phyloP scores from a whole-genome alignment of 2,888 invertebrate genomes.

The Microplitis deprimator region DNA sequence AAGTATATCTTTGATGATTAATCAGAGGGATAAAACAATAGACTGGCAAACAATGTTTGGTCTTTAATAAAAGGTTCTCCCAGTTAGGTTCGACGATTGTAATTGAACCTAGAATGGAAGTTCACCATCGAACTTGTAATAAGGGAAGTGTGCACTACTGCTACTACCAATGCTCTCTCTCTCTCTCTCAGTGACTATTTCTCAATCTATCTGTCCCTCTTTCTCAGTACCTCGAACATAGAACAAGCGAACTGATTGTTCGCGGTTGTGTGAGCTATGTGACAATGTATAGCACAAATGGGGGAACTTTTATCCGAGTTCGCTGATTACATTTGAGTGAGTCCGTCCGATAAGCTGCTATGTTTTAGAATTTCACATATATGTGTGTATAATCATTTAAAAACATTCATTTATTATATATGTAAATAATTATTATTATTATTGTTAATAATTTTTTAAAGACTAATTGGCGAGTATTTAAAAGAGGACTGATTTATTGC shows the following conservation, averaged over 20 bases:
- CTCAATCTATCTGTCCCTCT: neutral
- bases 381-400: neutral
- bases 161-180: neutral
- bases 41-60: constrained; percentile 32
- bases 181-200: neutral
- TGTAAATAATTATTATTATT: neutral
- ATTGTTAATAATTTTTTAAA: neutral
- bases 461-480: neutral
- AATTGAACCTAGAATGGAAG: constrained; percentile 25
- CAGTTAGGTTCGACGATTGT: constrained; percentile 25
- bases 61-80: constrained; percentile 7
- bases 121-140: constrained; percentile 1
- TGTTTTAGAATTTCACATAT: neutral
- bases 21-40: constrained; percentile 23
- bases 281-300: neutral
- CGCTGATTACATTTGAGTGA: neutral
- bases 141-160: neutral
- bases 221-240: neutral
- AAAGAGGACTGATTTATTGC: neutral
- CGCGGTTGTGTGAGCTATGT: neutral
- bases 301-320: constrained; percentile 1
- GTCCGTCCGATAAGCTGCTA: neutral
- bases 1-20: constrained; percentile 13
- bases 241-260: neutral
- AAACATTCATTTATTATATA: neutral